Base-by-base conservation (phyloP, 2,888 invertebrate genomes). In the Ectropis crepuscularia region DNA sequence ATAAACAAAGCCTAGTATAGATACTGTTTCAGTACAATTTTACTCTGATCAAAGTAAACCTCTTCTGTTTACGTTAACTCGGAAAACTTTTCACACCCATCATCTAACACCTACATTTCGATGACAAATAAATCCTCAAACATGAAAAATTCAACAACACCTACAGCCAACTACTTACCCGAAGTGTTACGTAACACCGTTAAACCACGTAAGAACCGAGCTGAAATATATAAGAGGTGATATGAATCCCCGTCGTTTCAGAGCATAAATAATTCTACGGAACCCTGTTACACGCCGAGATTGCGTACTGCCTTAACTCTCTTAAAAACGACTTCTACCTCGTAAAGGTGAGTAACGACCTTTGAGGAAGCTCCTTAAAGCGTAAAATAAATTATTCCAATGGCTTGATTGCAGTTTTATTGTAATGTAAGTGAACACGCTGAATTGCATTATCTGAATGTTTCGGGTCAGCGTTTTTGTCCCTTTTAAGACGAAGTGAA, bases 311-410 rank as follows among this genome's bases (percentile, higher is more conserved):
- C 75, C 70, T 70, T 86, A 85, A 87, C 88, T 87, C 86, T 85
- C 82, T 89, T 86, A 86, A 86, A 81, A 86, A 85, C 82, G 86
- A 83, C 85, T 86, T 83, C 77, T 80, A 74, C 79, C 81, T 88
- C 87, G 87, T 87, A 89, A 88, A 89, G 82, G 87, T 88, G 86
- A 88, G 76, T 84, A 84, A 88, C 80, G 82, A 72, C 76, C 74
- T 74, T 68, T 68, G 72, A 60, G 69, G 61, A 69, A 68, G 75
- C 77, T 74, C 73, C 75, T 76, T 76, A 75, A 65, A 79, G 77
- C 79, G 78, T 77, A 75, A 83, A 81, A 83, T 85, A 85, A 83
- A 85, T 83, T 83, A 84, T 82, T 78, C 79, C 73, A 78, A 79
- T 78, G 75, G 77, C 81, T 81, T 80, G 77, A 82, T 81, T 80